Evolutionary conservation across 1,140 invertebrate genomes (phyloP).

Genomic region (Argopecten irradians): DNA sequence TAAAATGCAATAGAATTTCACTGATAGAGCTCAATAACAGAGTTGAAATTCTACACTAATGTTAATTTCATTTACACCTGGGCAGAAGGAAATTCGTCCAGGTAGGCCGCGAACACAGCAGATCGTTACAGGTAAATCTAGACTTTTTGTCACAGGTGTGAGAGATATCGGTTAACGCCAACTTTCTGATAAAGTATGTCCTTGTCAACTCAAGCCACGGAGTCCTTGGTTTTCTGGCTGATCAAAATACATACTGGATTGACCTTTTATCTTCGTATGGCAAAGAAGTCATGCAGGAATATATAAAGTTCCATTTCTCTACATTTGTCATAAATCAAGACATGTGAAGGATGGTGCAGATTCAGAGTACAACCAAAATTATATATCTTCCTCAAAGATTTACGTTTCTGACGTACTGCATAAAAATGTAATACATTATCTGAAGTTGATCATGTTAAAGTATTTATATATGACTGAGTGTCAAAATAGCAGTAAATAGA

Average conservation of each 20-base stretch:
- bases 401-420: not conserved
- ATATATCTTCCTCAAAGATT: not conserved
- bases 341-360: not conserved
- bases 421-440: not conserved
- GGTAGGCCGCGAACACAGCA: not conserved
- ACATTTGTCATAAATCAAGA: not conserved
- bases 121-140: slow-evolving; percentile 20
- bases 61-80: slow-evolving; percentile 22
- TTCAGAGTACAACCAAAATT: not conserved
- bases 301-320: too few relatives aligned
- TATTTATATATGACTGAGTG: not conserved
- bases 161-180: not conserved
- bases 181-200: not conserved
- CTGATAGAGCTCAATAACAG: not conserved
- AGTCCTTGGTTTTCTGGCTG: not conserved
- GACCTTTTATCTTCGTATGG: not conserved
- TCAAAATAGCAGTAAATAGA: not conserved
- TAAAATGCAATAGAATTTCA: not conserved
- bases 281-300: not conserved
- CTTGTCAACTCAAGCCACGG: not conserved
- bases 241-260: not conserved
- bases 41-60: not conserved
- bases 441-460: not conserved
- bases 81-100: not conserved
- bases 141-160: not conserved